Evolutionary conservation across 2,888 invertebrate species (phyloP).

Genomic region (Ariolimax columbianus): DNA sequence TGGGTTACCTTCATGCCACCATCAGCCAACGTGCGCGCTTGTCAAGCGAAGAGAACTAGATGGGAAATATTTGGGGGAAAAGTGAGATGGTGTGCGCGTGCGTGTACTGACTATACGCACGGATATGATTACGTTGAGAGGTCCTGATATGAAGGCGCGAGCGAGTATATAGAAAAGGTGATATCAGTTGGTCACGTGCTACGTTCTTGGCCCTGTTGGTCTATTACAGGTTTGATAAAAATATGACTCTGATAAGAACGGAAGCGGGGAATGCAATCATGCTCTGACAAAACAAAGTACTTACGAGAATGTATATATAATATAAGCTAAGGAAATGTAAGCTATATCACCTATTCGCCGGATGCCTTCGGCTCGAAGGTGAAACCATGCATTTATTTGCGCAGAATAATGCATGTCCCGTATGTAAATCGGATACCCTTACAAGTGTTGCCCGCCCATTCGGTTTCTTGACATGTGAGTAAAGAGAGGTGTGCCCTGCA

Average conservation of each 20-base stretch:
- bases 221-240: slow-evolving; percentile 10
- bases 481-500: too few species aligned
- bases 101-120: too few species aligned
- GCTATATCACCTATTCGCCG: too few species aligned
- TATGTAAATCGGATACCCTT: too few species aligned
- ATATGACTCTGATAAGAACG: background rate
- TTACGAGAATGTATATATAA: background rate
- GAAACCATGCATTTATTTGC: too few species aligned
- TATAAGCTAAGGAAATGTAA: too few species aligned
- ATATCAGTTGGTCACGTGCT: background rate
- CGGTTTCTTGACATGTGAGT: too few species aligned
- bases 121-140: background rate
- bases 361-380: too few species aligned
- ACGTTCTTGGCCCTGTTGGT: background rate
- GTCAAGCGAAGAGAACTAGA: background rate
- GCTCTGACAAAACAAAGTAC: background rate
- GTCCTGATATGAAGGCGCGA: background rate
- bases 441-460: too few species aligned
- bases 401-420: too few species aligned
- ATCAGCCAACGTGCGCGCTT: too few species aligned
- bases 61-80: background rate
- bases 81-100: background rate
- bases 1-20: too few species aligned
- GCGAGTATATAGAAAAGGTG: background rate
- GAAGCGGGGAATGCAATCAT: background rate